Conservation (phyloP, 2,113 vertebrate genomes). For the Plestiodon gilberti region DNA sequence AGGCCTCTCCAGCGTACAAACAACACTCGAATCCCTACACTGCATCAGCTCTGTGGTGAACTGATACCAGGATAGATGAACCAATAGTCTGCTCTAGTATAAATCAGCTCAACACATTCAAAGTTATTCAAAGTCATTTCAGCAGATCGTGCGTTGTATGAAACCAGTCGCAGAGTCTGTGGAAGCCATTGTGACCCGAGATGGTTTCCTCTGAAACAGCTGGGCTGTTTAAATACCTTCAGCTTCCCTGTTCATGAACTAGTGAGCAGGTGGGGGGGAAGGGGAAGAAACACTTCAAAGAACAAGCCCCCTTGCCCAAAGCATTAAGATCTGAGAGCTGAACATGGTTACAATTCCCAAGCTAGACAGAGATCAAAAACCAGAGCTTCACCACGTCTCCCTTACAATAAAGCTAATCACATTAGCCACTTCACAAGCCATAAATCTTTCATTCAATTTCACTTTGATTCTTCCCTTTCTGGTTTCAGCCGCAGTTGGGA, state of each 20-base stretch:
- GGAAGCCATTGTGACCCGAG: fast-evolving
- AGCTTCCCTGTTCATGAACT: neutral
- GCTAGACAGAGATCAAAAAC: slow-evolving; percentile 54
- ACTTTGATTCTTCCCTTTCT: slow-evolving; percentile 56
- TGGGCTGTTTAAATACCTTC: neutral
- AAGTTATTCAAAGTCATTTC: neutral
- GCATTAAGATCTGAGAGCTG: slow-evolving; percentile 40
- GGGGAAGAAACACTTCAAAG: slow-evolving; percentile 38
- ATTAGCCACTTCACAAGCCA: slow-evolving; percentile 47
- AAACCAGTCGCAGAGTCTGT: neutral
- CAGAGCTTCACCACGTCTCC: slow-evolving; percentile 27
- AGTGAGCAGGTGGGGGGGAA: neutral
- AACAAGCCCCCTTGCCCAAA: slow-evolving; percentile 8
- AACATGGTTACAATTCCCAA: slow-evolving; percentile 24
- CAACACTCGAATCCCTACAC: neutral
- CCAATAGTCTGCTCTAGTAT: neutral
- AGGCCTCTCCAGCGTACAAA: neutral
- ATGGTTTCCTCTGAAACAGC: neutral
- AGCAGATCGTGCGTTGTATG: neutral
- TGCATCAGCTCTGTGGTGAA: neutral
- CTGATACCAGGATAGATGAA: neutral
- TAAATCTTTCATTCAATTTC: slow-evolving; percentile 39
- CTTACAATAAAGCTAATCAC: slow-evolving; percentile 48
- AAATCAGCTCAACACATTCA: neutral
- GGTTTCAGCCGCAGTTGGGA: slow-evolving; percentile 27